phyloP scores from a whole-genome alignment of 2,888 invertebrate species.

The Torymus tubicola region DNA sequence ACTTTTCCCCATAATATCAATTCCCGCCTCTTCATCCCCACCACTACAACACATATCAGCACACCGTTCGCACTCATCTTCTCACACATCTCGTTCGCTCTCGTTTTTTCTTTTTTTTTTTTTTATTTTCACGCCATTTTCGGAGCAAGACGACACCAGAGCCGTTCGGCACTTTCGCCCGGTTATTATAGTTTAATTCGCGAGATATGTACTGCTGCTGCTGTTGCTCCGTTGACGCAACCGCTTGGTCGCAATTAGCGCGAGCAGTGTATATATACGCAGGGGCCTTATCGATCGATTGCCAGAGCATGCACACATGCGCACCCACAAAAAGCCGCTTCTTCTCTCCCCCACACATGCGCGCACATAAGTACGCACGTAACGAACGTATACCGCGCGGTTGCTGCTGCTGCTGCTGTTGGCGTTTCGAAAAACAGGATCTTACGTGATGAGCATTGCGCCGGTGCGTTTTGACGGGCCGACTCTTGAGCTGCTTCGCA shows the following conservation, averaged over 20 bases:
- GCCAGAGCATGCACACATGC: slow-evolving; percentile 36
- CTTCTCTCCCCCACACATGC: slow-evolving; percentile 35
- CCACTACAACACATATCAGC: no score
- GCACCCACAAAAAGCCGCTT: slow-evolving; percentile 2
- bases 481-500: background rate
- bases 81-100: background rate
- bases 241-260: slow-evolving; percentile 65
- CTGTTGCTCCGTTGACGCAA: slow-evolving; percentile 63
- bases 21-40: no score
- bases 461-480: slow-evolving; percentile 30
- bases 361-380: slow-evolving; percentile 56
- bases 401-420: slow-evolving; percentile 29
- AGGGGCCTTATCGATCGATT: slow-evolving; percentile 66
- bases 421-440: slow-evolving; percentile 64
- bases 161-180: slow-evolving; percentile 69
- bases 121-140: slow-evolving; percentile 73
- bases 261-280: slow-evolving; percentile 4
- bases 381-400: slow-evolving; percentile 46
- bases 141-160: slow-evolving; percentile 62
- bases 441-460: slow-evolving; percentile 46
- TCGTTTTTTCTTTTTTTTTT: slow-evolving; percentile 28
- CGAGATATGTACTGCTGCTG: slow-evolving; percentile 58
- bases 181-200: slow-evolving; percentile 73
- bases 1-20: no score
- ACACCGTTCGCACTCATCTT: background rate